A percentile compares a stretch with the other conserved stretches of the same genome.
These are phyloP conservation scores for Dinoponera quadriceps DNA, from an alignment of 1,140 invertebrate species.

Conservation along the genomic window DNA sequence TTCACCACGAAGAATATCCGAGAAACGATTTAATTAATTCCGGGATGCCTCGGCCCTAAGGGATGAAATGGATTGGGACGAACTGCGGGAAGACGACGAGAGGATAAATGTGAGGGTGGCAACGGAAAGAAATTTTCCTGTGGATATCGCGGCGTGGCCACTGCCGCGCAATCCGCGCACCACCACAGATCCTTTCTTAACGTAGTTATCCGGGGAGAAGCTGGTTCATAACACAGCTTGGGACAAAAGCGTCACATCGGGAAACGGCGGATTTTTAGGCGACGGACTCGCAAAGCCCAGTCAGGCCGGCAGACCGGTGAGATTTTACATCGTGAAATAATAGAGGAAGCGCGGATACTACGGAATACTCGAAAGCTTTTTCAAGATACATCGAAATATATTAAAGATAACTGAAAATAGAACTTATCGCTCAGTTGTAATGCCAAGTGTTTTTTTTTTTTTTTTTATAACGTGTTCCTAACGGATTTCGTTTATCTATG, in stretches of 20 bases:
- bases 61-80: constrained; percentile 4
- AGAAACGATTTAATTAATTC: constrained; percentile 47
- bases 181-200: neutral
- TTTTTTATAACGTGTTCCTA: too few species aligned
- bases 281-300: too few species aligned
- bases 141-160: neutral
- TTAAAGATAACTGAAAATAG: too few species aligned
- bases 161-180: neutral
- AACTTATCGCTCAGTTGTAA: too few species aligned
- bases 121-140: constrained; percentile 19
- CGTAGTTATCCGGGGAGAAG: constrained; percentile 9
- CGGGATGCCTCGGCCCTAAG: neutral
- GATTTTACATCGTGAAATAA: too few species aligned
- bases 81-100: neutral
- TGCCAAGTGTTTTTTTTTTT: too few species aligned
- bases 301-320: too few species aligned
- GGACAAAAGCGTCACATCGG: neutral
- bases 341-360: too few species aligned
- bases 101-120: constrained; percentile 1
- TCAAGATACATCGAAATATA: too few species aligned
- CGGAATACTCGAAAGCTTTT: too few species aligned
- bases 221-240: neutral
- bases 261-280: neutral
- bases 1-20: constrained; percentile 1
- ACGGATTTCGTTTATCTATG: too few species aligned